phyloP scores from a whole-genome alignment of 2,797 vertebrate genomes.

The Peromyscus eremicus region DNA sequence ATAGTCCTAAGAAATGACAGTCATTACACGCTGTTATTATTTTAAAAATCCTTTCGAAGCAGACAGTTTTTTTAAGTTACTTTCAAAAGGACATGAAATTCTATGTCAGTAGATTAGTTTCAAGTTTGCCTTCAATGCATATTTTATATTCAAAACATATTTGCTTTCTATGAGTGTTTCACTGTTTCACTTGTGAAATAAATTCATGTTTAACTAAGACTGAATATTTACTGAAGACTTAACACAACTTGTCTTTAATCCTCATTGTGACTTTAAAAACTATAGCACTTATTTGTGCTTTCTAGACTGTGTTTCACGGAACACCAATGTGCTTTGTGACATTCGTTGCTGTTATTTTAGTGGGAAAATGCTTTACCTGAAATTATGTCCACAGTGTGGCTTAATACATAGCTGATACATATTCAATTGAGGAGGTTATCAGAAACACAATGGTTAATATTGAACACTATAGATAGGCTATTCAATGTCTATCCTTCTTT shows the following conservation, averaged over 20 bases:
- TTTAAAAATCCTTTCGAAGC: not conserved
- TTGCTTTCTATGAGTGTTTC: not conserved
- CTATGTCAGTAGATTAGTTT: not conserved
- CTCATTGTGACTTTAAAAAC: not conserved
- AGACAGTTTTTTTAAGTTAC: slow-evolving; percentile 3
- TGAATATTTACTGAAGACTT: not conserved
- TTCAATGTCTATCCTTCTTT: not conserved
- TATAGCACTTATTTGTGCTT: not conserved
- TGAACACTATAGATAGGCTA: not conserved
- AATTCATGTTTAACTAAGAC: slow-evolving; percentile 3
- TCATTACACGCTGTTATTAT: not conserved
- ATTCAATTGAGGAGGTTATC: not conserved
- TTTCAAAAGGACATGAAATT: not conserved
- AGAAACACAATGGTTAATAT: not conserved
- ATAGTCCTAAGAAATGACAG: not conserved
- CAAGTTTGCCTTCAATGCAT: not conserved
- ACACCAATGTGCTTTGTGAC: not conserved
- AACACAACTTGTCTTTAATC: not conserved
- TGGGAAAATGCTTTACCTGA: not conserved
- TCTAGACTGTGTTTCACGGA: not conserved
- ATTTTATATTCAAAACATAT: not conserved
- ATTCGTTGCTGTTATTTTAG: not conserved
- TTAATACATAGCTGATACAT: not conserved
- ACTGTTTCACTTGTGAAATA: slow-evolving; percentile 42
- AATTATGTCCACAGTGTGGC: not conserved